These are phyloP conservation scores for Lasioglossum figueresi DNA, from an alignment of 2,888 invertebrate genomes.

Conservation along the genomic window DNA sequence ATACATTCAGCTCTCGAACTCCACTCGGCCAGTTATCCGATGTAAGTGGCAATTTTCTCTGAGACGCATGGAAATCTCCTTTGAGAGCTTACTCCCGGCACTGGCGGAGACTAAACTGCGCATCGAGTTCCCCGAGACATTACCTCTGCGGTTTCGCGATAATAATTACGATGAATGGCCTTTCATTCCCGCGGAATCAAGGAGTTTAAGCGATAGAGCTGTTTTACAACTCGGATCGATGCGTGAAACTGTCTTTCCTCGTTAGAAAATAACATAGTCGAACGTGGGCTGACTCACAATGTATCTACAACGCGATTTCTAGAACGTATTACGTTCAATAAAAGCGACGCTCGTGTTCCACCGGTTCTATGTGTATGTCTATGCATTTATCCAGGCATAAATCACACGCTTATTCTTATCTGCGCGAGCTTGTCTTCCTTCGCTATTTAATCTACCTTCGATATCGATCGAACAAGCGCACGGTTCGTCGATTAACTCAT, in stretches of 20 bases:
- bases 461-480: slow-evolving; percentile 25
- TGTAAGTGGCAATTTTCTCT: slow-evolving; percentile 45
- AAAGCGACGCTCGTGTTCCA: background rate
- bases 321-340: slow-evolving; percentile 24
- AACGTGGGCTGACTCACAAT: slow-evolving; percentile 52
- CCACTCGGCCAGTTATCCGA: slow-evolving; percentile 14
- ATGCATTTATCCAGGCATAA: slow-evolving; percentile 39
- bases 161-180: slow-evolving; percentile 68
- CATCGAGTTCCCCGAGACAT: slow-evolving; percentile 52
- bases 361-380: background rate
- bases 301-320: slow-evolving; percentile 38
- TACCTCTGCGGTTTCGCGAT: slow-evolving; percentile 47
- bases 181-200: slow-evolving; percentile 63
- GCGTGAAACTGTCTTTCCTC: slow-evolving; percentile 58
- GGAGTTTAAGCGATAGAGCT: slow-evolving; percentile 62
- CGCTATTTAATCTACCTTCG: slow-evolving; percentile 45
- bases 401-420: slow-evolving; percentile 52
- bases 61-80: slow-evolving; percentile 45
- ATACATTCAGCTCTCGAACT: slow-evolving; percentile 9
- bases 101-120: slow-evolving; percentile 35
- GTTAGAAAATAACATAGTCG: slow-evolving; percentile 64
- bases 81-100: background rate
- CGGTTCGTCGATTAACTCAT: slow-evolving; percentile 1
- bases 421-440: slow-evolving; percentile 3
- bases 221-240: slow-evolving; percentile 61